A percentile compares a stretch with the other conserved stretches of the same genome.
These are phyloP conservation scores for Diabrotica undecimpunctata DNA, from an alignment of 1,140 invertebrate species.

Conservation along the genomic window DNA sequence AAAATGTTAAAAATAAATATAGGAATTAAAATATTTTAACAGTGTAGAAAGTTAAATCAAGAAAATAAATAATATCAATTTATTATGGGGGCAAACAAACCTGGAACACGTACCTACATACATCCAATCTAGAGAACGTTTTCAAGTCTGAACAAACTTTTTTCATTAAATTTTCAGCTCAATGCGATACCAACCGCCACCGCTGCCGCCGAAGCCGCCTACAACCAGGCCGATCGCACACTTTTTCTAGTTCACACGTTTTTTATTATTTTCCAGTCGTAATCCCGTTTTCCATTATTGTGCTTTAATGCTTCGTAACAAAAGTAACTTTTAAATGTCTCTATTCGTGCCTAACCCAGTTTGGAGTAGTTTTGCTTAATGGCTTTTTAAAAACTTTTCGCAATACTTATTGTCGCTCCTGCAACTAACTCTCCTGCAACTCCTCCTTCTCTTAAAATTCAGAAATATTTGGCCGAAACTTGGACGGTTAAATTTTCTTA, in stretches of 20 bases:
- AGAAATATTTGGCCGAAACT: no score
- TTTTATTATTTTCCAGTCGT: not conserved
- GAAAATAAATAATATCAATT: no score
- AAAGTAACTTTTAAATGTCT: conserved; percentile 13
- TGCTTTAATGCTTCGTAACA: conserved; percentile 9
- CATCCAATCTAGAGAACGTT: not conserved
- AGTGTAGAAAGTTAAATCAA: no score
- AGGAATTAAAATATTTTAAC: no score
- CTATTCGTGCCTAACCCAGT: conserved; percentile 16
- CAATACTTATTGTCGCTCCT: conserved; percentile 7
- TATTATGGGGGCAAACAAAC: no score
- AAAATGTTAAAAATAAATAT: no score
- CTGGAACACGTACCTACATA: no score
- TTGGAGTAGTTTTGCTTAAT: conserved; percentile 11
- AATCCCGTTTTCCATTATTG: conserved; percentile 14
- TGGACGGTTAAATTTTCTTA: no score
- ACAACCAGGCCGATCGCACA: no score
- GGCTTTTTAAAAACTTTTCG: conserved; percentile 15
- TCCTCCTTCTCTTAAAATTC: no score
- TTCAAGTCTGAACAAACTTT: not conserved
- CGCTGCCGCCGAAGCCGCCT: no score
- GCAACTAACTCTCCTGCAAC: no score
- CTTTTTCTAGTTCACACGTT: not conserved
- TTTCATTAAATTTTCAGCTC: not conserved
- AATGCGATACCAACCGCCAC: not conserved